Percentiles rank a stretch among this genome's conserved stretches.
These are phyloP conservation scores for Ochotona princeps DNA, from an alignment of 2,113 vertebrate genomes.

Conservation along the genomic window DNA sequence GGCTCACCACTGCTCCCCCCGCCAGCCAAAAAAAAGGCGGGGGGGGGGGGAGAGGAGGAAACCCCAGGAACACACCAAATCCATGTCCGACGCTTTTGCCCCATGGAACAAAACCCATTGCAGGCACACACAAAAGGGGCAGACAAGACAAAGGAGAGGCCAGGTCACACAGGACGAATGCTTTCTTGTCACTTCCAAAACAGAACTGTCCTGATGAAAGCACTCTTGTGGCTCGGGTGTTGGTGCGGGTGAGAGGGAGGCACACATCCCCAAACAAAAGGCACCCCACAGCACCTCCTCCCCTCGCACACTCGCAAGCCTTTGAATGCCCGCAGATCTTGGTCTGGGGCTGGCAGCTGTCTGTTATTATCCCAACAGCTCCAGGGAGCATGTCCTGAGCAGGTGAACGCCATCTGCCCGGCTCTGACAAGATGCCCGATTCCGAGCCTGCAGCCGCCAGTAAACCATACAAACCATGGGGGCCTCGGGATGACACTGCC, in stretches of 20 bases:
- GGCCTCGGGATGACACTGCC: not conserved
- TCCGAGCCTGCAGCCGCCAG: conserved; percentile 63
- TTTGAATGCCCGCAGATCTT: conserved; percentile 86
- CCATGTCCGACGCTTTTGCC: conserved; percentile 75
- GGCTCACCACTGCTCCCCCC: conserved; percentile 10
- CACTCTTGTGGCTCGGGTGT: conserved; percentile 73
- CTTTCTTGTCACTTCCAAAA: conserved; percentile 80
- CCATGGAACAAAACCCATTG: conserved; percentile 77
- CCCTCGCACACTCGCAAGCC: conserved; percentile 77
- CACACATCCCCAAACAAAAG: conserved; percentile 78
- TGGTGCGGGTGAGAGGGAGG: conserved; percentile 49
- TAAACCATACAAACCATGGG: not conserved
- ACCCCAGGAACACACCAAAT: conserved; percentile 76
- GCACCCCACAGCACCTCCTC: conserved; percentile 65
- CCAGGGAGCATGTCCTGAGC: conserved; percentile 86
- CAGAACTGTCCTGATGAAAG: conserved; percentile 77
- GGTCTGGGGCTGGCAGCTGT: conserved; percentile 88
- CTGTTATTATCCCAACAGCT: conserved; percentile 85
- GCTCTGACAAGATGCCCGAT: conserved; percentile 82
- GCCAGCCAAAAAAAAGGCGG: not conserved
- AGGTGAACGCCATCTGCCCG: conserved; percentile 90
- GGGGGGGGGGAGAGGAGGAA: conserved; percentile 46
- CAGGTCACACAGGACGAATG: conserved; percentile 75
- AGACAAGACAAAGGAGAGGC: conserved; percentile 74
- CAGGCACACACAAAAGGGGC: conserved; percentile 52